Conservation (phyloP, 1,140 invertebrate genomes). For the Anastrepha ludens region DNA sequence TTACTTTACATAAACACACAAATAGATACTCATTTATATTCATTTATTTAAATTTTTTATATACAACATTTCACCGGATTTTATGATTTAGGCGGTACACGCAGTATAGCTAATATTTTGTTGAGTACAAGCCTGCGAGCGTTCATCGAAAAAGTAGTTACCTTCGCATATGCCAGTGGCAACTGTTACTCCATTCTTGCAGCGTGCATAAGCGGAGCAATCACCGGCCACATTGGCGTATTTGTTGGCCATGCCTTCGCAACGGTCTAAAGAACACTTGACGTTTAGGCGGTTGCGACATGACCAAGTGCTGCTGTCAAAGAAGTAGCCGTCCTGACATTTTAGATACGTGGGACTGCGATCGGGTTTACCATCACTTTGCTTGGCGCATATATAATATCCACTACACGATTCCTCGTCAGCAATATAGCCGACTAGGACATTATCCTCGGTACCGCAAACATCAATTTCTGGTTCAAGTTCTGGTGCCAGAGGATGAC, state of each 20-base stretch:
- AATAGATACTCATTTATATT: no score
- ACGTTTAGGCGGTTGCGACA: constrained; percentile 70
- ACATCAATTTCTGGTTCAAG: constrained; percentile 67
- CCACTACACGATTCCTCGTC: constrained; percentile 65
- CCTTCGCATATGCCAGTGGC: constrained; percentile 61
- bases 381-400: constrained; percentile 65
- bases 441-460: constrained; percentile 57
- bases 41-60: neutral
- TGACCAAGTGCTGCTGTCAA: constrained; percentile 64
- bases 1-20: no score
- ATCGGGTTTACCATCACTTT: constrained; percentile 62
- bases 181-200: constrained; percentile 60
- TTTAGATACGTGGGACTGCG: constrained; percentile 64
- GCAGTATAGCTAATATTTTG: constrained; percentile 64
- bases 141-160: constrained; percentile 68
- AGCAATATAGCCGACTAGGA: constrained; percentile 62
- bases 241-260: constrained; percentile 60
- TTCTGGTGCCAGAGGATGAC: constrained; percentile 61
- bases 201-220: constrained; percentile 65
- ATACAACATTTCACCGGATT: neutral
- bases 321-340: constrained; percentile 64
- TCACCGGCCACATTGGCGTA: constrained; percentile 67
- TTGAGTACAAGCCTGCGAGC: constrained; percentile 66
- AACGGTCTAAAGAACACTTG: constrained; percentile 65
- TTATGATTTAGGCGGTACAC: constrained; percentile 57